Evolutionary conservation across 2,888 invertebrate species (phyloP).

Genomic region (Galeruca laticollis): DNA sequence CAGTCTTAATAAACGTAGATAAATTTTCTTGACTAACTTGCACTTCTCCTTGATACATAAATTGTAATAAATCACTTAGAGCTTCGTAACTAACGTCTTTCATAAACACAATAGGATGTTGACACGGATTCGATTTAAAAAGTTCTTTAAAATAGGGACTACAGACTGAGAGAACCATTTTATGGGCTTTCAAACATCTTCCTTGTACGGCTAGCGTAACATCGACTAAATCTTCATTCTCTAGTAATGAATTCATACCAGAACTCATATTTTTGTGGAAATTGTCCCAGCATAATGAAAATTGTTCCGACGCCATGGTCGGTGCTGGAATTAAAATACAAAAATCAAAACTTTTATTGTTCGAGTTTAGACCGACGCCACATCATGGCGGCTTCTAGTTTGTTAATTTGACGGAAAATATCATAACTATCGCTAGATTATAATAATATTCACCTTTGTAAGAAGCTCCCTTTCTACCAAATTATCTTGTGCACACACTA

Average conservation of each 20-base stretch:
- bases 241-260: conserved; percentile 71
- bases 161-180: conserved; percentile 78
- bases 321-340: conserved; percentile 47
- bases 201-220: conserved; percentile 69
- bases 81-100: conserved; percentile 72
- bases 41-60: conserved; percentile 74
- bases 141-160: conserved; percentile 80
- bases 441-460: conserved; percentile 44
- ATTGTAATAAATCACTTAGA: conserved; percentile 70
- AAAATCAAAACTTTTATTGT: neutral
- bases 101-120: conserved; percentile 74
- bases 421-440: neutral
- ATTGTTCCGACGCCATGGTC: conserved; percentile 73
- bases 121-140: conserved; percentile 75
- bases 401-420: neutral
- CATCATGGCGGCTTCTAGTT: conserved; percentile 52
- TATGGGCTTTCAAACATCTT: conserved; percentile 76
- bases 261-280: conserved; percentile 78
- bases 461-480: conserved; percentile 38
- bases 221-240: conserved; percentile 66
- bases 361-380: conserved; percentile 50
- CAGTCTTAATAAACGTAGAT: conserved; percentile 65
- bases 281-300: conserved; percentile 80
- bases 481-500: conserved; percentile 35
- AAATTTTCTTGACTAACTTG: conserved; percentile 65